Evolutionary conservation across 2,797 vertebrate species (phyloP).

Genomic region (Alectoris magna): DNA sequence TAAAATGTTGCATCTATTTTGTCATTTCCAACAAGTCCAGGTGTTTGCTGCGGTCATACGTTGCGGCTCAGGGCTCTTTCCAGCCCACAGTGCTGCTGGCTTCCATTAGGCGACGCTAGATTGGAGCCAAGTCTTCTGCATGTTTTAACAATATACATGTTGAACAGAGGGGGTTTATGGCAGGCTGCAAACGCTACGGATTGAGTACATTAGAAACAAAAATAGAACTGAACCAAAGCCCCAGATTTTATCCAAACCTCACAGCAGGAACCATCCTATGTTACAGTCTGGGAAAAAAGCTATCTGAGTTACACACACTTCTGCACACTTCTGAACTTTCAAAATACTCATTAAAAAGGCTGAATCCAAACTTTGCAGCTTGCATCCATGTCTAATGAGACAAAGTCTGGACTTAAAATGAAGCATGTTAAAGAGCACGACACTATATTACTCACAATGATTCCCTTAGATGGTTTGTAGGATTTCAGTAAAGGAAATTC

Average conservation of each 20-base stretch:
- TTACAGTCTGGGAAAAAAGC: neutral
- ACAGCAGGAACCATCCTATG: slow-evolving; percentile 16
- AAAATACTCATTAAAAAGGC: neutral
- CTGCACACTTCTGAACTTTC: slow-evolving; percentile 10
- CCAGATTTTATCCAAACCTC: slow-evolving; percentile 38
- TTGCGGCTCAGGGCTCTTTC: neutral
- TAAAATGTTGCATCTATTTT: neutral
- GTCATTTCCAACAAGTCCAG: slow-evolving; percentile 6
- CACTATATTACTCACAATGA: neutral
- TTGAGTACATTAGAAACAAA: slow-evolving; percentile 28
- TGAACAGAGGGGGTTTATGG: neutral
- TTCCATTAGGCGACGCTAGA: neutral
- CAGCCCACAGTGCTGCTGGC: slow-evolving; percentile 23
- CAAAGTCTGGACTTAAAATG: neutral
- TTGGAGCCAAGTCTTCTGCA: slow-evolving; percentile 29
- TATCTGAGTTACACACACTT: neutral
- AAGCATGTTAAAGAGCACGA: neutral
- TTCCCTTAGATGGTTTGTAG: neutral
- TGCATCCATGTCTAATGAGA: neutral
- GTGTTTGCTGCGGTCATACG: neutral
- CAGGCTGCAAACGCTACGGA: neutral
- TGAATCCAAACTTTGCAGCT: neutral
- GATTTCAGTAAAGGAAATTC: neutral
- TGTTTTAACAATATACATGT: neutral
- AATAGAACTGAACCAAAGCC: slow-evolving; percentile 41